Conservation (phyloP, 2,113 vertebrate genomes). For the Nicator chloris region DNA sequence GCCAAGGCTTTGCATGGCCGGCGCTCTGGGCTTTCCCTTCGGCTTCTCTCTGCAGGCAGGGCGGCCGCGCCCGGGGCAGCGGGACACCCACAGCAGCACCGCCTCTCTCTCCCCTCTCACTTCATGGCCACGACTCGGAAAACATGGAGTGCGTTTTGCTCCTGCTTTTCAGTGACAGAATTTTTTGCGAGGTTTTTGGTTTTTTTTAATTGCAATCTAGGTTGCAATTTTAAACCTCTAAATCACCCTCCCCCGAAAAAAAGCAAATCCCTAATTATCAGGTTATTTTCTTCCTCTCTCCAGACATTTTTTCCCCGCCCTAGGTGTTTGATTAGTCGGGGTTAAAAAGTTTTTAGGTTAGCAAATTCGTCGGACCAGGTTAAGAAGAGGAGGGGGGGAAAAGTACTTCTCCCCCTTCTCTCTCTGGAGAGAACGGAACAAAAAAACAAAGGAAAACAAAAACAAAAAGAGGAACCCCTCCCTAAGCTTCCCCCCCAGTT, state of each 20-base stretch:
- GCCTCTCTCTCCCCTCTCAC: constrained; percentile 28
- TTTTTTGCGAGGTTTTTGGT: neutral
- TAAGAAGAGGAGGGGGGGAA: neutral
- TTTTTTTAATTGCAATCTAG: neutral
- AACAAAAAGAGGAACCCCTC: neutral
- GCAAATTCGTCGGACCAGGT: neutral
- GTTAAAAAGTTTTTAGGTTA: constrained; percentile 25
- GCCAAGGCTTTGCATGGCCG: constrained; percentile 59
- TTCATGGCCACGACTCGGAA: constrained; percentile 64
- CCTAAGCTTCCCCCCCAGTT: neutral
- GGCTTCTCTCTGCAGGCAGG: neutral
- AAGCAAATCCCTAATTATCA: neutral
- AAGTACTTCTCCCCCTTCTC: neutral
- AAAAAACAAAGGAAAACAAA: neutral
- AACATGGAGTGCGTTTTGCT: neutral
- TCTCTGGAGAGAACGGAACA: neutral
- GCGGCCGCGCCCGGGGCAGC: constrained; percentile 19
- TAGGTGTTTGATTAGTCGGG: neutral
- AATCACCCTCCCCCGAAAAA: neutral
- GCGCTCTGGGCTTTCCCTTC: neutral
- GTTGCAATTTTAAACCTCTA: constrained; percentile 15
- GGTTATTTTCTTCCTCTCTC: constrained; percentile 60
- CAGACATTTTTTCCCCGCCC: constrained; percentile 54
- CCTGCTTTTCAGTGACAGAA: neutral
- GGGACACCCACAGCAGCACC: neutral